phyloP scores from a whole-genome alignment of 1,140 invertebrate genomes.

The Sminthurinus signatus region DNA sequence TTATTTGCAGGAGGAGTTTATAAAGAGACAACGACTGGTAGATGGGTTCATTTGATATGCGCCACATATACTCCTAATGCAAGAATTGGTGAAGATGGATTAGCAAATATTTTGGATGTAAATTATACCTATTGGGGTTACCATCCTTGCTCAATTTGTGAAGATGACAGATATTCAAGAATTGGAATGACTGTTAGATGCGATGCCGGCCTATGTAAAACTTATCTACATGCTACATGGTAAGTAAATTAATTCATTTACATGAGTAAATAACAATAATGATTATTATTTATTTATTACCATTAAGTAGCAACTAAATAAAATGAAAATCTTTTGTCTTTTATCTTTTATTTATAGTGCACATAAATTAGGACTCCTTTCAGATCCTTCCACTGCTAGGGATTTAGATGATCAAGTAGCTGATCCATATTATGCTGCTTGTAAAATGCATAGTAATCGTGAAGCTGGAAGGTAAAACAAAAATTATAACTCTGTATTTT shows the following conservation, averaged over 20 bases:
- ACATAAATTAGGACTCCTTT: constrained; percentile 83
- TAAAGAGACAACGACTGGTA: constrained; percentile 91
- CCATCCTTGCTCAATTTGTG: constrained; percentile 77
- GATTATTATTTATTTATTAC: no score
- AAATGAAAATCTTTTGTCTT: constrained; percentile 1
- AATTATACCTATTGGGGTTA: constrained; percentile 90
- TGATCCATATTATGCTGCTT: constrained; percentile 95
- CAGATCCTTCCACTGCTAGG: constrained; percentile 84
- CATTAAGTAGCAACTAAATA: no score
- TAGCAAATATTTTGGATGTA: constrained; percentile 88
- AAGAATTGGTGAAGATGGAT: constrained; percentile 90
- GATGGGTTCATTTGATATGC: constrained; percentile 97
- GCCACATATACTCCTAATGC: constrained; percentile 95
- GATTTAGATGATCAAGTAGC: constrained; percentile 61
- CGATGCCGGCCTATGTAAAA: constrained; percentile 96
- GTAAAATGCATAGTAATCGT: constrained; percentile 83
- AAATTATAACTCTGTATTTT: not conserved
- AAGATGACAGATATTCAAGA: constrained; percentile 73
- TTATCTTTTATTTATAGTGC: constrained; percentile 58
- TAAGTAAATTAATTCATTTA: constrained; percentile 46
- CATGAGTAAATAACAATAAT: not conserved
- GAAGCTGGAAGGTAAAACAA: constrained; percentile 41
- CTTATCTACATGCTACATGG: constrained; percentile 97
- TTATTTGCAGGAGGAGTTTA: constrained; percentile 72
- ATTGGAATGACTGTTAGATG: constrained; percentile 94